Percentiles rank a stretch among this genome's conserved stretches.
These are phyloP conservation scores for Sebastes jordani DNA, from an alignment of 2,797 vertebrate genomes.

Conservation along the genomic window DNA sequence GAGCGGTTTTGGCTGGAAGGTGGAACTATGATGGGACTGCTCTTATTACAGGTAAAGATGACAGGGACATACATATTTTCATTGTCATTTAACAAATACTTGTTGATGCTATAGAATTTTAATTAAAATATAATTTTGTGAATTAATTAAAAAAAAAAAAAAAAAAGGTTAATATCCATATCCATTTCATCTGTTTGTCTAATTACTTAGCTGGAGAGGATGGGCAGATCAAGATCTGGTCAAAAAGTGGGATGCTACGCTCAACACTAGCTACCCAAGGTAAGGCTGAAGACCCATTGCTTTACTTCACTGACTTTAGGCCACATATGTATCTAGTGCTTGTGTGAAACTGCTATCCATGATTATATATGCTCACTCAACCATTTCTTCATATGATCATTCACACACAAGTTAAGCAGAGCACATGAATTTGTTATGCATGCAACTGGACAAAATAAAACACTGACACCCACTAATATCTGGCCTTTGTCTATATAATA, in stretches of 20 bases:
- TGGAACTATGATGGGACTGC: constrained; percentile 98
- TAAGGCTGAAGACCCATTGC: constrained; percentile 64
- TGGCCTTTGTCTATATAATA: background rate
- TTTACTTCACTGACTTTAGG: background rate
- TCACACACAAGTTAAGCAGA: background rate
- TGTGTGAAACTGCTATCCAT: background rate
- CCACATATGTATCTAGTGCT: background rate
- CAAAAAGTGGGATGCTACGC: constrained; percentile 97
- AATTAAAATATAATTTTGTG: background rate
- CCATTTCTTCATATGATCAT: background rate
- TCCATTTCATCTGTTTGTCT: constrained; percentile 16
- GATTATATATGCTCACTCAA: background rate
- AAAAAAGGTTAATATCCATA: background rate
- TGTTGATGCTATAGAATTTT: background rate
- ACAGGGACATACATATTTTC: background rate
- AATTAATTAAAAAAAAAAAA: background rate
- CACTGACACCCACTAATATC: background rate
- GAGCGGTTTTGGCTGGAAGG: constrained; percentile 92
- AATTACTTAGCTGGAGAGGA: constrained; percentile 89
- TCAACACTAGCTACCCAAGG: constrained; percentile 95
- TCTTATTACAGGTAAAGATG: constrained; percentile 90
- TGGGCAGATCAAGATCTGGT: constrained; percentile 99
- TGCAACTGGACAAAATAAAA: background rate
- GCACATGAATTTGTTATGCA: background rate
- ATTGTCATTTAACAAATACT: background rate